A percentile compares a stretch with the other conserved stretches of the same genome.
Conservation (phyloP, 2,888 invertebrate species). For the Amphipoea oculea region DNA sequence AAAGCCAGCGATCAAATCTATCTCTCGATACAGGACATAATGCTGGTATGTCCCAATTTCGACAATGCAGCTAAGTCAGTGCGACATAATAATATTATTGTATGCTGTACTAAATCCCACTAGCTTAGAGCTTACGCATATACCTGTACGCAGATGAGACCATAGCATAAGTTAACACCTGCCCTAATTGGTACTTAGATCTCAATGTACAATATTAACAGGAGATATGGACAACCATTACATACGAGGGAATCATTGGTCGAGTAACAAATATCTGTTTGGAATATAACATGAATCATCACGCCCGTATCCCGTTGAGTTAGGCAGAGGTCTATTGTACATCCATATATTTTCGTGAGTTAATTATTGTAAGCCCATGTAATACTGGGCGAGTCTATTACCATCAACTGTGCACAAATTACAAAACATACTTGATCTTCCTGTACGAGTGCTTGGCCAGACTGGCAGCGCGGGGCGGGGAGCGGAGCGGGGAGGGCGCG, state of each 20-base stretch:
- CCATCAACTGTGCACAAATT: not conserved
- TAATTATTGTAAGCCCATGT: not conserved
- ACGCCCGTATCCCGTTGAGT: not conserved
- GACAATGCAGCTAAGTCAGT: not conserved
- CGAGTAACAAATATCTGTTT: not conserved
- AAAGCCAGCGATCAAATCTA: not conserved
- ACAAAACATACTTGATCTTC: too few species aligned
- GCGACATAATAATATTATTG: slow-evolving; percentile 1
- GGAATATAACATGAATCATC: not conserved
- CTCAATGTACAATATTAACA: not conserved
- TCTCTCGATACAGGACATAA: not conserved
- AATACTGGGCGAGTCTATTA: not conserved
- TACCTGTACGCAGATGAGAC: slow-evolving; percentile 36
- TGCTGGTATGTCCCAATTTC: not conserved
- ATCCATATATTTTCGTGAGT: not conserved
- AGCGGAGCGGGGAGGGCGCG: too few species aligned
- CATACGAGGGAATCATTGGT: not conserved
- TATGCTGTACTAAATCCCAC: slow-evolving; percentile 18
- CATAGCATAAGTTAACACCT: slow-evolving; percentile 26
- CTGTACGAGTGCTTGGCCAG: too few species aligned
- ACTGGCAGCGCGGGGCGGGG: too few species aligned
- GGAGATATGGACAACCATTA: too few species aligned
- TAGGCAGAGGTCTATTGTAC: not conserved
- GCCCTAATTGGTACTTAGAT: not conserved
- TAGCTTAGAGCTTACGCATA: slow-evolving; percentile 19